These are phyloP conservation scores for Limnephilus lunatus DNA, from an alignment of 2,888 invertebrate genomes.

Conservation along the genomic window DNA sequence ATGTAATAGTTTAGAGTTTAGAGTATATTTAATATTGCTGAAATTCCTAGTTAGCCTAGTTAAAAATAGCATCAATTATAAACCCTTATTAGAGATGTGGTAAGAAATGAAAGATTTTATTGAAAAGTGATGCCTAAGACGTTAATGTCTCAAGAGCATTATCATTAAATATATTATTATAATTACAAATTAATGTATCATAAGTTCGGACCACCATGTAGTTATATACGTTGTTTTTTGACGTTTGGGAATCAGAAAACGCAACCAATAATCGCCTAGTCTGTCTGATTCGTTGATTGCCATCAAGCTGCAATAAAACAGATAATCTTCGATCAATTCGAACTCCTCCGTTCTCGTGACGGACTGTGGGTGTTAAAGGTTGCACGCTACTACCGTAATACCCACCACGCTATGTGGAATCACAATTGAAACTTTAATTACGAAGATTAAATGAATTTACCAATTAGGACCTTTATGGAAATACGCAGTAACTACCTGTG, in stretches of 20 bases:
- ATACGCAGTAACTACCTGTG: neutral
- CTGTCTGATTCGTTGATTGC: neutral
- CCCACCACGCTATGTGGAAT: neutral
- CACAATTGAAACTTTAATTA: neutral
- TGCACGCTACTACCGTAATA: neutral
- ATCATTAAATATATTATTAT: no score
- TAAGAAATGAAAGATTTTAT: no score
- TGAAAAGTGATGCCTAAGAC: no score
- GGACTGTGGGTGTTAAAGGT: neutral
- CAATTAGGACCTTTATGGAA: neutral
- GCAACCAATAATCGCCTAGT: neutral
- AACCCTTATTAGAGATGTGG: no score
- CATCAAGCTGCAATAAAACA: constrained; percentile 20
- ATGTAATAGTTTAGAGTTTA: no score
- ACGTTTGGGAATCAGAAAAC: neutral
- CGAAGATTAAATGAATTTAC: neutral
- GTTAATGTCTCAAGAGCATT: no score
- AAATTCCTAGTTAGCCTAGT: no score
- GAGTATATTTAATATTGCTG: no score
- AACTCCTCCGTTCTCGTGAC: neutral
- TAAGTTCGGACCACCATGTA: neutral
- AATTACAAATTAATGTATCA: neutral
- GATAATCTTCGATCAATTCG: neutral
- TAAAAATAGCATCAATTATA: no score
- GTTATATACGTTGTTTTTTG: neutral